phyloP scores from a whole-genome alignment of 2,113 vertebrate genomes.

The Callipepla californica region DNA sequence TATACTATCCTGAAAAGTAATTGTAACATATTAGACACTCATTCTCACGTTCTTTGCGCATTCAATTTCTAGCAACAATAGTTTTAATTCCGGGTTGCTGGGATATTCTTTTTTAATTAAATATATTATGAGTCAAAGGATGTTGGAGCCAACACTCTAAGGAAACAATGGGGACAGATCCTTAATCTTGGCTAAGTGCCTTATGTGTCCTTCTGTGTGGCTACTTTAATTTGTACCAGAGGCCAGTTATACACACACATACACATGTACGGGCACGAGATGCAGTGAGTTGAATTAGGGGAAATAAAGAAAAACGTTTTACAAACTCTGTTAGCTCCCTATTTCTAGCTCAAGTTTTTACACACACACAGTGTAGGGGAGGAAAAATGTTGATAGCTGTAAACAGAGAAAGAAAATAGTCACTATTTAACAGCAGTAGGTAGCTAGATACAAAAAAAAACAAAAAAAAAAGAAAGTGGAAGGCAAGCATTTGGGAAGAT shows the following conservation, averaged over 20 bases:
- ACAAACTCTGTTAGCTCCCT: neutral
- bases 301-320: neutral
- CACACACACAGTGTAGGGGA: neutral
- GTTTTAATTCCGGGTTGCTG: slow-evolving; percentile 19
- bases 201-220: slow-evolving; percentile 62
- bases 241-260: neutral
- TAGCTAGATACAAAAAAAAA: slow-evolving; percentile 1
- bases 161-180: slow-evolving; percentile 62
- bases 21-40: neutral
- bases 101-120: neutral
- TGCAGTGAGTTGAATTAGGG: neutral
- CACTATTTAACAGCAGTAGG: neutral
- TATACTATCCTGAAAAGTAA: slow-evolving; percentile 55
- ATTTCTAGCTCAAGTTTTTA: neutral
- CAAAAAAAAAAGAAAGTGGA: slow-evolving; percentile 9
- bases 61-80: slow-evolving; percentile 38
- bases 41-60: neutral
- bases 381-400: neutral
- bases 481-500: neutral
- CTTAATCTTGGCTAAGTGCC: slow-evolving; percentile 45
- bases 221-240: slow-evolving; percentile 70
- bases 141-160: neutral
- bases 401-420: neutral
- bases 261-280: neutral
- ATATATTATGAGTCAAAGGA: slow-evolving; percentile 60